Base-by-base conservation (phyloP, 2,888 invertebrate genomes). In the Calliphora vomitoria region DNA sequence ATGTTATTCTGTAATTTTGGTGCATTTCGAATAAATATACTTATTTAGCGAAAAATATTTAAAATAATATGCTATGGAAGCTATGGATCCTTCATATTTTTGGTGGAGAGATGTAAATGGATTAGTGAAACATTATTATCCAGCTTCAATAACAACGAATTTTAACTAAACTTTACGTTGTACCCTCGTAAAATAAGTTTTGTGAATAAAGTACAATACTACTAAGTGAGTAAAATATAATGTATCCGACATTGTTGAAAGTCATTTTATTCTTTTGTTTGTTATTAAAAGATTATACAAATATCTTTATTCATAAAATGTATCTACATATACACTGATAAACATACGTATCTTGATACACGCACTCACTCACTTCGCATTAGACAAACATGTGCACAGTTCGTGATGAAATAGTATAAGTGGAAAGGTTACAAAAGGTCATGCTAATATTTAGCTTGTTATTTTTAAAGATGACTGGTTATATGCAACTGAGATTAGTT, bases 241-340 rank as follows among this genome's bases (percentile, higher is more conserved):
- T 62, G 4, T 44, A 75, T 76, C 53, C 80, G 85, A 82, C 87
- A 88, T 82, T 88, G 87, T 75, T 78, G 87, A 88, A 88, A 85
- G 85, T 85, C 84, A 87, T 84, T 82, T 78, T 74, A 82, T 84
- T 84, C 76, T 38, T 82, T 84, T 87, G 80, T 87, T 81, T 81
- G 74, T 72, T 83, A 53, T 83, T 81, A 81, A 64, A 72, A 71
- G 72, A 84, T 87, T 84, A 84, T 60, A 60, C 62, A 87, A 79
- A 84, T 69, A 74, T 69, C 47, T 76, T 72, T 84, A 50, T 80
- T 80, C 68, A 80, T 80, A 79, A 82, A 69, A 50, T 44, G 13
- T 11, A 44, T 11, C 4, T 62, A 50, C 50, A 15, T 31, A 31
- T 25, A 64, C 13, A 44, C 41, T 25, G 3, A 81, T 41, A 72